Conservation (phyloP, 2,113 vertebrate genomes). For the Oxyura jamaicensis region DNA sequence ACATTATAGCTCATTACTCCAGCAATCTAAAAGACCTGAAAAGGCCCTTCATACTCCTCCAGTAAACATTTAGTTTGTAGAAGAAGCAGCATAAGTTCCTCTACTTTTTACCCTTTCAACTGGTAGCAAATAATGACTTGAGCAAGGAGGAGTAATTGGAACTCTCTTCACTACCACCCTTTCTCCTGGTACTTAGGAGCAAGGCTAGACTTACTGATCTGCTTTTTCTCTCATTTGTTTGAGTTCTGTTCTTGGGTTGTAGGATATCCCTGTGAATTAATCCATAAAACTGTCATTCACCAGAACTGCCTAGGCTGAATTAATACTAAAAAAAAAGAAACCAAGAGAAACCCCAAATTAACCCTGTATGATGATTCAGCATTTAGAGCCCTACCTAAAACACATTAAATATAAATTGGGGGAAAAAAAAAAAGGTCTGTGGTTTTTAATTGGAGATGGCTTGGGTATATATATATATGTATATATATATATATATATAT, state of each 20-base stretch:
- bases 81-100: background rate
- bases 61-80: background rate
- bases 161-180: background rate
- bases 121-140: background rate
- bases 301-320: background rate
- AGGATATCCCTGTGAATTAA: background rate
- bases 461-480: background rate
- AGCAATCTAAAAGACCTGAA: background rate
- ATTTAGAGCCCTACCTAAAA: background rate
- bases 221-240: background rate
- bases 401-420: background rate
- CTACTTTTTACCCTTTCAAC: background rate
- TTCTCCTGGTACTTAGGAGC: background rate
- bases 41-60: background rate
- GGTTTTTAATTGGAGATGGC: background rate
- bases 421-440: background rate
- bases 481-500: no score
- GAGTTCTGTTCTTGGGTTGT: background rate
- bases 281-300: background rate
- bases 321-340: background rate
- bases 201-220: background rate
- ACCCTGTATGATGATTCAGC: background rate
- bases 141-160: background rate
- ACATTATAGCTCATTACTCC: background rate
- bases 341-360: background rate